Evolutionary conservation across 1,140 invertebrate species (phyloP), one percentile per base, ranked within the genome.

Genomic region (Lasioglossum albipes): DNA sequence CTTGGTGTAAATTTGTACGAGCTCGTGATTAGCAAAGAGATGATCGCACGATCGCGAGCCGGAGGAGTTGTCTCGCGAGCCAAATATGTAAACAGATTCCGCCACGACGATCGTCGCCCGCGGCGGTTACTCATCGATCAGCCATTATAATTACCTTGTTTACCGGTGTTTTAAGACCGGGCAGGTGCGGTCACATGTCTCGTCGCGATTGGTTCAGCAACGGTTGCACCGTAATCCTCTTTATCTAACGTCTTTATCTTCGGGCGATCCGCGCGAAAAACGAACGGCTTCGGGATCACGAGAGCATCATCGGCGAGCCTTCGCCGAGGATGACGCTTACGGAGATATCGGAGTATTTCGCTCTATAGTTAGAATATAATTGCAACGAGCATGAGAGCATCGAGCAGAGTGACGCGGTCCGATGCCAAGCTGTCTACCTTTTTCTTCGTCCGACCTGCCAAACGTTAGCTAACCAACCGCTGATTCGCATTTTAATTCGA

Each of bases 391-490:
- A 27, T 36, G 36, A 36, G 36, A 36, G 36, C 36, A 36, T 36
- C 36, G 36, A 36, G 18, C 3, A 65, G 62, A 62, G 72, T 75
- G 36, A 36, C 68, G 61, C 73, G 66, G 7, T 59, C 72, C 65
- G 88, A 85, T 87, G 85, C 86, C 87, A 86, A 75, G 85, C 87
- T 66, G 86, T 91, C 86, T 88, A 75, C 80, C 69, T 84, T 76
- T 82, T 79, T 71, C 64, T 70, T 76, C 52, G n/a, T 74, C 36
- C 68, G 52, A 20, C 16, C 57, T 85, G 85, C 86, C 84, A 88
- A 84, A 64, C 74, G 27, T 89, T 83, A 79, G 71, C 79, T 77
- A 88, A 82, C 83, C 75, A 64, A 79, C 64, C 52, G 52, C 13
- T 72, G 79, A 64, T 71, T 69, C 61, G 49, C 59, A 20, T 78